Percentiles rank a stretch among this genome's conserved stretches.
phyloP scores from a whole-genome alignment of 2,113 vertebrate species.

The Marmota flaviventris region DNA sequence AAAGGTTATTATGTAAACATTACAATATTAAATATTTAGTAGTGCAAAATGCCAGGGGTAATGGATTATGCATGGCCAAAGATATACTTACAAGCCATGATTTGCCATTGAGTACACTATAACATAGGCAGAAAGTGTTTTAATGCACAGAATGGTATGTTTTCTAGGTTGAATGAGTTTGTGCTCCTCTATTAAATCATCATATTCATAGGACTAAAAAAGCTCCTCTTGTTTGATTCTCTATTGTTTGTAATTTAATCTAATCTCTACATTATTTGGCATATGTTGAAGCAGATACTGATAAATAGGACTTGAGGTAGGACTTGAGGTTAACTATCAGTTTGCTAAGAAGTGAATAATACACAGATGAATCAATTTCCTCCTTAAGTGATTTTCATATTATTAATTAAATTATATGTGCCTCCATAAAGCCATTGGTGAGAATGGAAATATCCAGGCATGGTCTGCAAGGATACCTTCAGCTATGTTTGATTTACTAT shows the following conservation, averaged over 20 bases:
- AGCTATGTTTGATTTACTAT: constrained; percentile 66
- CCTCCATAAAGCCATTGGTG: neutral
- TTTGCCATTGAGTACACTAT: too few relatives aligned
- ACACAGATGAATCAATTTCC: neutral
- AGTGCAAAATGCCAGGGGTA: neutral
- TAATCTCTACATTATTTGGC: constrained; percentile 9
- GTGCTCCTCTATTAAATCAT: neutral
- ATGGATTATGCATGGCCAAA: neutral
- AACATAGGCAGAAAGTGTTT: neutral
- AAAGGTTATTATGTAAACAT: constrained; percentile 7
- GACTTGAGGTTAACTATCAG: constrained; percentile 41
- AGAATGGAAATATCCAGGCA: constrained; percentile 50
- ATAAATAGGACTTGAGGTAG: neutral
- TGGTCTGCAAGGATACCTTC: constrained; percentile 13
- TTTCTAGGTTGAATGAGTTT: neutral
- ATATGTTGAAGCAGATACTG: neutral
- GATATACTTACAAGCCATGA: neutral
- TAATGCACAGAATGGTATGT: neutral
- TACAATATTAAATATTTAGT: neutral
- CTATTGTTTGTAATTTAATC: constrained; percentile 41
- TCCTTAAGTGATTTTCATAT: constrained; percentile 24
- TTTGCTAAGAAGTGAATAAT: constrained; percentile 42
- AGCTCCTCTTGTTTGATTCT: neutral
- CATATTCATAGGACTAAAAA: neutral
- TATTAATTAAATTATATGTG: constrained; percentile 15